These are phyloP conservation scores for Zoanthus gigantus DNA, from an alignment of 92 coral and sea anemone genomes.

Conservation along the genomic window DNA sequence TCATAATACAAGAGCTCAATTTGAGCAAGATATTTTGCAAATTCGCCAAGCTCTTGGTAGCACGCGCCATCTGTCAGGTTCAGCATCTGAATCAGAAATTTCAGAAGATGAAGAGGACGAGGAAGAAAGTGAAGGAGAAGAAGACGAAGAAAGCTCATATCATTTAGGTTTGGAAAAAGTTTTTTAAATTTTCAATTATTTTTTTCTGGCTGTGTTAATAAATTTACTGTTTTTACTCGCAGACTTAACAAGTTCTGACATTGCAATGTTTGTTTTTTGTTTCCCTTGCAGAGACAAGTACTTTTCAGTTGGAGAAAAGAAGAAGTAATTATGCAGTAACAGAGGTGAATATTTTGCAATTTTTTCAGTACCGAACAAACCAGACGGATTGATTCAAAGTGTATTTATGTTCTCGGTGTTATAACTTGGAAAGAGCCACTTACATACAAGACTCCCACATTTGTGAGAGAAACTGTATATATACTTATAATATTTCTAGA, in stretches of 20 bases:
- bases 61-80: conserved; percentile 25
- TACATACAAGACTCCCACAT: neutral
- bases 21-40: conserved; percentile 76
- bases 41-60: conserved; percentile 86
- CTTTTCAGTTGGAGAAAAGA: neutral
- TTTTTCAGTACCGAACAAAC: neutral
- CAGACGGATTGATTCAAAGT: neutral
- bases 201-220: neutral
- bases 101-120: conserved; percentile 36
- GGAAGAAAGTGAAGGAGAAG: conserved; percentile 25
- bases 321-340: neutral
- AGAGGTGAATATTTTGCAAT: conserved; percentile 19
- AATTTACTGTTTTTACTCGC: neutral
- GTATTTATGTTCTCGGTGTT: neutral
- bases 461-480: neutral
- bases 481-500: neutral
- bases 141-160: neutral
- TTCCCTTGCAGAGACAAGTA: conserved; percentile 18
- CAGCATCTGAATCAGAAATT: conserved; percentile 43
- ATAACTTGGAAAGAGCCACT: neutral
- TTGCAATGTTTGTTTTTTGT: neutral
- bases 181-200: neutral
- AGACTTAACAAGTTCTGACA: neutral
- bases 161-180: neutral
- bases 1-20: conserved; percentile 34